These are phyloP conservation scores for Ophioderma brevispina DNA, from an alignment of 35 echinoderm and acorn worm species.

Conservation along the genomic window DNA sequence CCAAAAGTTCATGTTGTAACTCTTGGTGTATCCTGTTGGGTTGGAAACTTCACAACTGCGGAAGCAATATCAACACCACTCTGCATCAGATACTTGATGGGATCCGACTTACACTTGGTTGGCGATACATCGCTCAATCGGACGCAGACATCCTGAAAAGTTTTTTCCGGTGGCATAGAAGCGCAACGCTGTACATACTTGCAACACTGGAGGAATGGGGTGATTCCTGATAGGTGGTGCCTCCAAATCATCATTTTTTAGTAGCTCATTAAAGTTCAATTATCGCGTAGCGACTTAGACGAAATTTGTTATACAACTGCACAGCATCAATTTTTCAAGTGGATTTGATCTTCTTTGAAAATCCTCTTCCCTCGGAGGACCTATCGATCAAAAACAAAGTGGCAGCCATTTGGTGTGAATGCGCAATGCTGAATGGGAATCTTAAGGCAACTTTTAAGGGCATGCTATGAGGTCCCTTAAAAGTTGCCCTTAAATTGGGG, in stretches of 20 bases:
- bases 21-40: not conserved
- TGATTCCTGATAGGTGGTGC: not conserved
- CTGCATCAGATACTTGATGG: too few relatives aligned
- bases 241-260: not conserved
- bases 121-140: not conserved
- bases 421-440: not conserved
- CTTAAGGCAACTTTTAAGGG: not conserved
- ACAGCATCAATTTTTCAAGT: not conserved
- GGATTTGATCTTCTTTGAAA: not conserved
- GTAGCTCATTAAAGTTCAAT: not conserved
- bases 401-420: not conserved
- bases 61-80: not conserved
- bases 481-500: not conserved
- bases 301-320: not conserved
- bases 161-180: slow-evolving; percentile 8
- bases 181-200: not conserved
- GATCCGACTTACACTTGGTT: too few relatives aligned
- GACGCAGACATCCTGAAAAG: not conserved
- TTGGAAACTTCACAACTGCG: not conserved
- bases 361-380: not conserved
- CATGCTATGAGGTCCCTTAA: not conserved
- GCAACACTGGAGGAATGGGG: not conserved
- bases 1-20: slow-evolving; percentile 14
- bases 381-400: not conserved
- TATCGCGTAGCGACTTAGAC: not conserved